Base-by-base conservation (phyloP, 2,797 vertebrate species). In the Capromys pilorides region DNA sequence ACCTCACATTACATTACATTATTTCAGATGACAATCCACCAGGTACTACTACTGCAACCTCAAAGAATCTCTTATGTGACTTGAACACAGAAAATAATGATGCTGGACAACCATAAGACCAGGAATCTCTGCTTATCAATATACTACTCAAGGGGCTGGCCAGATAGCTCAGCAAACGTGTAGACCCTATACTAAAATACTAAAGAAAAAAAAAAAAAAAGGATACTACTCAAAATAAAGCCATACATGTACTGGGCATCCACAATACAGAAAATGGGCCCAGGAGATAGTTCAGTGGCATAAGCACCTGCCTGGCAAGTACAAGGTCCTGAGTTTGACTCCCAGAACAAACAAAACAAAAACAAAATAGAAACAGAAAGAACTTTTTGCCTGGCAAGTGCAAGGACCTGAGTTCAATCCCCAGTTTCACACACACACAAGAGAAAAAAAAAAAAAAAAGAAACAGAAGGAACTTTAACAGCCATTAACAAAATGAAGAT, bases 231-330 rank as follows among this genome's bases (percentile, higher is more conserved):
- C 10, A 39, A 28, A 49, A 73, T 49, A 26, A 77, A 4, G 41
- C 41, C 18, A 11, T 13, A 36, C 6, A 11, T 0, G 0, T 9
- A 16, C 0, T 36, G 7, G 9, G 26, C 33, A 31, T 10, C 7
- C 24, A 39, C 13, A 62, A 39, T 22, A 51, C 9, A 80, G 8
- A 39, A 62, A 87, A 19, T 57, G 54, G 54, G 54, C 54, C 54
- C 54, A 18, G 54, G 16, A 57, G 54, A 57, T 57, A 57, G 16
- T 3, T 18, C 54, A 16, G 16, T 18, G 54, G 54, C 54, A 19
- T 57, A 18, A 57, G 54, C 14, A 57, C 54, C 54, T 57, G 14
- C 54, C 54, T 57, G 54, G 16, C 54, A 57, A 57, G 54, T 14
- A 5, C 54, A 54, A 54, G 54, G 54, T 57, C 54, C 16, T 57